These are phyloP conservation scores for Raphicerus campestris DNA, from an alignment of 2,113 vertebrate species.

Conservation along the genomic window DNA sequence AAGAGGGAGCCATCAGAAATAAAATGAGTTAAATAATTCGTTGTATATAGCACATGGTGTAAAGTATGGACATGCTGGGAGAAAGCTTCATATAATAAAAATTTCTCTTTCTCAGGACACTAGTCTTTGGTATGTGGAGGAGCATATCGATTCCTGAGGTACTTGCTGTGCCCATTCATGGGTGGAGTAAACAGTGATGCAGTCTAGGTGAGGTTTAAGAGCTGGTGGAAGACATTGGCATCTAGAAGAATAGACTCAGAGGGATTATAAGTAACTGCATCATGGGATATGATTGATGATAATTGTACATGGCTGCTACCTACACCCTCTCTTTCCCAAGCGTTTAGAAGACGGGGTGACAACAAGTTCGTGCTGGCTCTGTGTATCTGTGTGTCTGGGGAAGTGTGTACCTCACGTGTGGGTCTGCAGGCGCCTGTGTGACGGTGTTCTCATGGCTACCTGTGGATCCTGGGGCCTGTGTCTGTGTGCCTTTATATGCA, in stretches of 20 bases:
- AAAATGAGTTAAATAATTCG: neutral
- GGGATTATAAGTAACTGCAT: neutral
- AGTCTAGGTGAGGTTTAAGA: neutral
- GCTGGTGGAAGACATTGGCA: neutral
- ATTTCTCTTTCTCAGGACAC: neutral
- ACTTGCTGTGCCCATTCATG: neutral
- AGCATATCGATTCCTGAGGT: neutral
- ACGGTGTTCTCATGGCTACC: neutral
- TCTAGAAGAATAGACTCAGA: neutral
- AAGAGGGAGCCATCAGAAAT: neutral
- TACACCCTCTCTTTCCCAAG: too few relatives aligned
- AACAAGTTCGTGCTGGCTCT: neutral
- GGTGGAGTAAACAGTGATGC: neutral
- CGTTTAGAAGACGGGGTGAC: neutral
- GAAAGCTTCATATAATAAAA: neutral
- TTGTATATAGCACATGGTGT: neutral
- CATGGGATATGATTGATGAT: too few relatives aligned
- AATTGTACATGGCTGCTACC: neutral
- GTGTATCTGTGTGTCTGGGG: neutral
- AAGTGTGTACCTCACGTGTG: neutral
- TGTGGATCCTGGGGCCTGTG: neutral
- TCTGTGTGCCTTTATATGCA: neutral
- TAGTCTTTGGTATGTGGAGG: neutral
- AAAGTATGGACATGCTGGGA: neutral
- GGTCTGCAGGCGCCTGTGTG: neutral